phyloP scores from a whole-genome alignment of 2,113 vertebrate species.

The Mus musculus region GRCm39 chr19:14563001-14563500 shows the following conservation, averaged over 20 bases:
- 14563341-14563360: constrained; percentile 64
- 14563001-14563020: too few species aligned
- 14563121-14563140: constrained; percentile 48
- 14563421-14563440: not conserved
- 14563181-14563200: not conserved
- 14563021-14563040: too few species aligned
- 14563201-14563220: not conserved
- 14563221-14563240: not conserved
- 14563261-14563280: constrained; percentile 4
- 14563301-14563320: not conserved
- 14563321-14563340: not conserved
- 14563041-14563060: not conserved
- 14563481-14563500: not conserved
- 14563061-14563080: constrained; percentile 1
- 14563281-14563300: not conserved
- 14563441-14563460: not conserved
- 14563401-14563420: not conserved
- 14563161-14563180: not conserved
- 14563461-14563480: constrained; percentile 7
- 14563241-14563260: not conserved
- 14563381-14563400: constrained; percentile 60
- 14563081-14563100: constrained; percentile 1
- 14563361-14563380: not conserved
- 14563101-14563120: not conserved
- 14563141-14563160: constrained; percentile 34